Conservation (phyloP, 2,113 vertebrate species). For the Ia io region DNA sequence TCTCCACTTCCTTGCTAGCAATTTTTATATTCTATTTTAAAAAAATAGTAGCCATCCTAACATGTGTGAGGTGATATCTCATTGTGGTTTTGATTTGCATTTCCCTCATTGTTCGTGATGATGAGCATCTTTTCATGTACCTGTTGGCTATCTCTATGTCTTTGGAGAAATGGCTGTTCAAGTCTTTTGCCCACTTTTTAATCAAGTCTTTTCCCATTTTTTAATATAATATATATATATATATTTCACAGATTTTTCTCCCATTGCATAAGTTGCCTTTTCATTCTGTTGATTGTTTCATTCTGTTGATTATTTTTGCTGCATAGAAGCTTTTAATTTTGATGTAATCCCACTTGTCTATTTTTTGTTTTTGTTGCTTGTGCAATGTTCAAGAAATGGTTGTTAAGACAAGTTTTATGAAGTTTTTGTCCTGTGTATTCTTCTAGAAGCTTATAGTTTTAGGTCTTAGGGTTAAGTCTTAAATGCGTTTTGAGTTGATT, state of each 20-base stretch:
- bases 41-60: neutral
- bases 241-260: neutral
- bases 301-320: neutral
- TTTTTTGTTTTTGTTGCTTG: neutral
- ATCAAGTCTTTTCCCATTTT: neutral
- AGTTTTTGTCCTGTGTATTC: neutral
- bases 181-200: neutral
- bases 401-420: neutral
- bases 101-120: neutral
- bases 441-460: constrained; percentile 12
- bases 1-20: neutral
- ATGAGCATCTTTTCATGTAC: neutral
- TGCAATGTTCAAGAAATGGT: neutral
- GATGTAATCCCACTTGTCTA: neutral
- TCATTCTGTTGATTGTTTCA: neutral
- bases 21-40: neutral
- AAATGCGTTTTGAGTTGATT: constrained; percentile 14
- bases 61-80: neutral
- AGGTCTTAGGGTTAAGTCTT: neutral
- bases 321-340: neutral
- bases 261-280: neutral
- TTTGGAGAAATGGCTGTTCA: neutral
- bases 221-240: neutral
- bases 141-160: neutral
- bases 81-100: neutral